Conservation (phyloP, 2,113 vertebrate genomes). For the Diphyllodes magnificus region DNA sequence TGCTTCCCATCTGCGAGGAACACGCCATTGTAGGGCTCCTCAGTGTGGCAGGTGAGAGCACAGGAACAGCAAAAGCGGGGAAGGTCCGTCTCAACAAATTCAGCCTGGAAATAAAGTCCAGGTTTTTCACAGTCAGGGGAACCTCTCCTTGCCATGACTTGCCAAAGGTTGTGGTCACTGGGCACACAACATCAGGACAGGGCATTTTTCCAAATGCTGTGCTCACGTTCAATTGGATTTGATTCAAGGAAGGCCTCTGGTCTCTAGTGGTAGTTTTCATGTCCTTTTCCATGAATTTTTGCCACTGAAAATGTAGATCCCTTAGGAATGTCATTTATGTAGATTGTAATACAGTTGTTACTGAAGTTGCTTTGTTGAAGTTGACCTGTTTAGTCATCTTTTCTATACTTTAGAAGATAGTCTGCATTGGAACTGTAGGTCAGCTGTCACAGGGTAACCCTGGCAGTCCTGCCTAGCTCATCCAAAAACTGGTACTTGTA, state of each 20-base stretch:
- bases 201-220: not conserved
- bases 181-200: not conserved
- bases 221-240: not conserved
- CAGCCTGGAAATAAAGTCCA: not conserved
- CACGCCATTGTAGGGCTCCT: rapidly evolving
- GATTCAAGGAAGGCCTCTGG: not conserved
- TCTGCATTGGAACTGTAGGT: not conserved
- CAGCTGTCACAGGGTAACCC: not conserved
- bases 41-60: not conserved
- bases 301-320: not conserved
- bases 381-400: not conserved
- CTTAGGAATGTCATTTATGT: not conserved
- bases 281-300: not conserved
- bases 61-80: not conserved
- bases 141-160: not conserved
- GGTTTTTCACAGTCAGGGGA: not conserved
- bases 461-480: not conserved
- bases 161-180: not conserved
- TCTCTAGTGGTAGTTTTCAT: not conserved
- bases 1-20: not conserved
- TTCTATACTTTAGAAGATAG: not conserved
- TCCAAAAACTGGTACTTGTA: not conserved
- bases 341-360: not conserved
- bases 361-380: not conserved
- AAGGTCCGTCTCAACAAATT: not conserved